Base-by-base conservation (phyloP, 2,797 vertebrate species). In the Hafferia zeledoni region DNA sequence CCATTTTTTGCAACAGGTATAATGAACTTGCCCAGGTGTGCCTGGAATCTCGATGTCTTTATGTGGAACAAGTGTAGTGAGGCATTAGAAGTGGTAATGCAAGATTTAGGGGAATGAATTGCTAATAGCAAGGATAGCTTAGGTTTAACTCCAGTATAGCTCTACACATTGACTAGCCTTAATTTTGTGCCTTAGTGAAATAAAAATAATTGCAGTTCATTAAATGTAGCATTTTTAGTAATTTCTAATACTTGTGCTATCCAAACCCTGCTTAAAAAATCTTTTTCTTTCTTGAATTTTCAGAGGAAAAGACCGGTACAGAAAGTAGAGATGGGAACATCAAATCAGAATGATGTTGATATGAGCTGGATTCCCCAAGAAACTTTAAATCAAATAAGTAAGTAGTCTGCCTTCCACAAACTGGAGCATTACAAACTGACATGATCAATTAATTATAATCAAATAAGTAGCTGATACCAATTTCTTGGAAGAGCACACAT, bases 311-410 rank as follows among this genome's bases (percentile, higher is more conserved):
- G 99, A 95, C 99, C 99, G 0, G 98, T 98, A 55, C 97, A 98
- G 13, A 99, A 99, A 95, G 99, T 99, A 67, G 99, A 99, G 94
- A 99, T 99, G 98, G 99, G 99, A 74, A 99, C 99, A 2, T 98
- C 99, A 4, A 99, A 98, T 97, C 99, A 99, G 97, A 99, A 99
- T 5, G 99, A 99, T 74, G 99, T 99, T 10, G 99, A 99, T 89
- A 98, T 99, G 98, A 99, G 99, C 97, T 99, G 99, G 99, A 99
- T 99, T 97, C 99, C 99, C 39, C 98, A 99, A 96, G 99, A 99
- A 96, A 99, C 99, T 23, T 98, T 99, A 88, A 99, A 99, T 98
- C 99, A 99, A 97, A 99, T 99, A 97, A 99, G 99, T 99, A 98
- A 97, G 99, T 99, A 83, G 30, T 65, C 25, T 74, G 14, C 25